Conservation (phyloP, 2,113 vertebrate genomes). For the Azemiops feae region DNA sequence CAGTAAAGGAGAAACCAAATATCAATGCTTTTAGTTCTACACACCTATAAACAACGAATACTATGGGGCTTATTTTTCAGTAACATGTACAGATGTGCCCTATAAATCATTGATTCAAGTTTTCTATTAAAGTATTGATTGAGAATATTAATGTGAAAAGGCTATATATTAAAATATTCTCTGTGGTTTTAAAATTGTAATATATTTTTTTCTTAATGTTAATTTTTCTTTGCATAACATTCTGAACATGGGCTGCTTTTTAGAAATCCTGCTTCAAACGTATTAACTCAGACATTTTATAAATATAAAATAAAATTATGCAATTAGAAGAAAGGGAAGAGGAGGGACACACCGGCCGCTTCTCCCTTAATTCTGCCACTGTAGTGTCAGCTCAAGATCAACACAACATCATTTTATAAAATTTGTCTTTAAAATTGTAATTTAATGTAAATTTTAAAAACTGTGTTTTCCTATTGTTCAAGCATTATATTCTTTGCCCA, state of each 20-base stretch:
- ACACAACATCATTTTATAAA: not conserved
- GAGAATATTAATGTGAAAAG: not conserved
- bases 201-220: not conserved
- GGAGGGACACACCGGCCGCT: not conserved
- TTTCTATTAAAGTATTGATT: not conserved
- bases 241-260: not conserved
- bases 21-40: not conserved
- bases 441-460: not conserved
- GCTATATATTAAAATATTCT: not conserved
- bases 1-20: not conserved
- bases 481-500: not conserved
- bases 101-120: not conserved
- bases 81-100: not conserved
- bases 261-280: not conserved
- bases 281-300: not conserved
- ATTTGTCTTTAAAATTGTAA: not conserved
- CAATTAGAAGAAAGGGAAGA: not conserved
- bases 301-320: not conserved
- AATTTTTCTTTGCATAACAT: not conserved
- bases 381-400: not conserved
- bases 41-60: not conserved
- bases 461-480: not conserved
- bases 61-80: too few relatives aligned
- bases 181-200: not conserved
- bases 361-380: not conserved